Base-by-base conservation (phyloP, 2,797 vertebrate genomes). In the Enteromius anoplus region DNA sequence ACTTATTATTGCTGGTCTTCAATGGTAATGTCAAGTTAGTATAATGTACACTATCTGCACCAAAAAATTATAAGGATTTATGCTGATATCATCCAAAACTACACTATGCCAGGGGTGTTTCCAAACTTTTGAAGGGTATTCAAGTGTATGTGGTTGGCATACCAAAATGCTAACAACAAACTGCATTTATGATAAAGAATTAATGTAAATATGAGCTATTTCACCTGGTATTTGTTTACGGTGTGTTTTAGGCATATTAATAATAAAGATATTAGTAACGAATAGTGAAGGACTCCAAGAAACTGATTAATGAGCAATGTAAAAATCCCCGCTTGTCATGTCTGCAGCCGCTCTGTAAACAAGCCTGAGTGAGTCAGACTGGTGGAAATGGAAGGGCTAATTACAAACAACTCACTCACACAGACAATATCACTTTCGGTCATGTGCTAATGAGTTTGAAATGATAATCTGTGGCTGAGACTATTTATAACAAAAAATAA, bases 341-440 rank as follows among this genome's bases (percentile, higher is more conserved):
- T 45, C 14, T 45, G 68, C 40, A 26, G 68, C n/a, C 68, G 23
- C 40, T 70, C 23, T 70, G n/a, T 42, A 45, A 26, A 26, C 68
- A 15, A 40, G 40, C 68, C 40, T 70, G 68, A 26, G 45, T 45
- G n/a, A 70, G 40, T 47, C 40, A 70, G 42, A 70, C 66, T 23
- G 40, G 40, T 69, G 40, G 66, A 45, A 45, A 69, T 62, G 40
- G 66, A 69, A 69, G 37, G 58, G n/a, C 66, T 45, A 23, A 69
- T 69, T 69, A 14, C 11, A 42, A 23, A 42, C 37, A 69, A 23
- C 66, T 23, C 58, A 1, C 58, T 12, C 23, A 11, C 23, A 26
- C 23, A 14, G 58, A 60, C 58, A 60, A 40, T n/a, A 68, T 69
- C 37, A 23, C 66, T 69, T 23, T 6, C 0, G 5, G 5, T 68